A percentile compares a stretch with the other conserved stretches of the same genome.
Evolutionary conservation across 2,113 vertebrate genomes (phyloP).

Genomic region (Melanerpes aurifrons): DNA sequence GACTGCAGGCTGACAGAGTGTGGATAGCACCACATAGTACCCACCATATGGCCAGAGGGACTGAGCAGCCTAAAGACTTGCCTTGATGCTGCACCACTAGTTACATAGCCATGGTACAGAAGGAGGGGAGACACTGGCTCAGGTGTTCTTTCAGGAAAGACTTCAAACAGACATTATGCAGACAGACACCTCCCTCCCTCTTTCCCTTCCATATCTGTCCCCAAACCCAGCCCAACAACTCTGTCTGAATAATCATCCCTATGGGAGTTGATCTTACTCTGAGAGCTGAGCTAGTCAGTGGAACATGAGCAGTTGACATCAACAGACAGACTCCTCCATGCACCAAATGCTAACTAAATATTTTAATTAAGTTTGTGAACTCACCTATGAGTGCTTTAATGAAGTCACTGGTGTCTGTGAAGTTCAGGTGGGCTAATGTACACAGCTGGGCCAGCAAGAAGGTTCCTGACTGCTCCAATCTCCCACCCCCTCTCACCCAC

Average conservation of each 20-base stretch:
- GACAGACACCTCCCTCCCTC: background rate
- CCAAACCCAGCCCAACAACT: background rate
- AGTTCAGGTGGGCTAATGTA: background rate
- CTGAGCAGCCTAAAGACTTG: rapidly evolving
- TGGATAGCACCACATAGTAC: rapidly evolving
- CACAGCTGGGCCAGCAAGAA: conserved; percentile 12
- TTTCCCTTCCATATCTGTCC: background rate
- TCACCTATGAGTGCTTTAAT: background rate
- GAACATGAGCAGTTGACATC: background rate
- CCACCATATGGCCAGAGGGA: rapidly evolving
- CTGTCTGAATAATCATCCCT: background rate
- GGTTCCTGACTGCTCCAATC: background rate
- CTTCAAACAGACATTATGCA: background rate
- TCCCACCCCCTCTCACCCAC: conserved; percentile 22
- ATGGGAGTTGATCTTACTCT: background rate
- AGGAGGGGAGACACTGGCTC: background rate
- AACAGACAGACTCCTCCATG: background rate
- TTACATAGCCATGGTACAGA: background rate
- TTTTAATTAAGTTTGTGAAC: background rate
- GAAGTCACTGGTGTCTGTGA: background rate
- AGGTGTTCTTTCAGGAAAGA: background rate
- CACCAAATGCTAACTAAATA: rapidly evolving
- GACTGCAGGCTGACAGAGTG: background rate
- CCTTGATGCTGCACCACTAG: background rate
- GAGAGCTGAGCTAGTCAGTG: background rate